Percentiles rank a stretch among this genome's conserved stretches.
Evolutionary conservation across 2,888 invertebrate species (phyloP).

Genomic region (Tachina grossa): DNA sequence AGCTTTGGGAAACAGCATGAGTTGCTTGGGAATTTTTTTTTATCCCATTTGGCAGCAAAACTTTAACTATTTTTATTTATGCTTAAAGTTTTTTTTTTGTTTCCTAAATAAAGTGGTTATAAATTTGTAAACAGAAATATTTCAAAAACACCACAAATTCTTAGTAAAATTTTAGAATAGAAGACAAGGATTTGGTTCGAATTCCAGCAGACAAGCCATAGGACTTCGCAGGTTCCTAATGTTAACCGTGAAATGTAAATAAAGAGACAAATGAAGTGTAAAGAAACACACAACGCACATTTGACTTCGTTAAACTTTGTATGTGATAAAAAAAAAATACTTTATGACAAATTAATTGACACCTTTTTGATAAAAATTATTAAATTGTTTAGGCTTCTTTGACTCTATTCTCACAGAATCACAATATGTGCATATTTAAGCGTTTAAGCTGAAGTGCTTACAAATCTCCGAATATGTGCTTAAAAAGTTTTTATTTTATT

Average conservation of each 20-base stretch:
- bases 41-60: not conserved
- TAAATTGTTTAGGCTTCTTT: too few relatives aligned
- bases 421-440: too few relatives aligned
- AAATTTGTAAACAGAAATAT: slow-evolving; percentile 33
- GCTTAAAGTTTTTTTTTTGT: not conserved
- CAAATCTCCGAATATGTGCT: not conserved
- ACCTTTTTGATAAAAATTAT: too few relatives aligned
- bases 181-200: not conserved
- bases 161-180: not conserved
- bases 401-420: too few relatives aligned
- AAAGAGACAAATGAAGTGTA: too few relatives aligned
- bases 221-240: too few relatives aligned
- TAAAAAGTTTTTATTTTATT: not conserved
- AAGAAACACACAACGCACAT: too few relatives aligned
- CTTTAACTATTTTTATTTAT: slow-evolving; percentile 5
- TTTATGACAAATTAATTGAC: too few relatives aligned
- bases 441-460: too few relatives aligned
- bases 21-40: not conserved
- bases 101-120: slow-evolving; percentile 14
- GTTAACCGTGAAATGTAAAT: too few relatives aligned
- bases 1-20: not conserved
- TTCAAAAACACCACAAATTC: slow-evolving; percentile 22
- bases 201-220: not conserved
- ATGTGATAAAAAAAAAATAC: too few relatives aligned
- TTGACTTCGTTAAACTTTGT: too few relatives aligned